Base-by-base conservation (phyloP, 2,113 vertebrate genomes). In the Thinocorus orbignyianus region DNA sequence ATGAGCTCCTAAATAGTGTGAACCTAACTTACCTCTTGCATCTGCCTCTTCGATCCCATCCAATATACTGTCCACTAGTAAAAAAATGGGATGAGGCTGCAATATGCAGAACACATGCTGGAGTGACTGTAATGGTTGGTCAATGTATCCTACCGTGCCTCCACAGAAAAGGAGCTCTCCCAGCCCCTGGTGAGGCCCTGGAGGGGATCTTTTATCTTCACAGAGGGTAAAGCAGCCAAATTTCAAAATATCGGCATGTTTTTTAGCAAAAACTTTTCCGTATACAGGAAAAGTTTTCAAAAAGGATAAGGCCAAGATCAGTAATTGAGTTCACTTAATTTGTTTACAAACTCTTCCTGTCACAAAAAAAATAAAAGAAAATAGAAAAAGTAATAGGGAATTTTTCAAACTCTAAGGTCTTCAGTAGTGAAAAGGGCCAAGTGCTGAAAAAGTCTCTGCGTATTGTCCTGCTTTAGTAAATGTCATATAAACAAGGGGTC, bases 1-100 rank as follows among this genome's bases (percentile, higher is more conserved):
- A 86, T 18, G 76, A 92, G 55, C 41, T 94, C 65, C 61, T 69
- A 72, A 93, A 62, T 7, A 95, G 64, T 33, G 76, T 41, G 82
- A 96, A 81, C 71, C 26, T 18, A 96, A 52, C 35, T 49, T 51
- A 64, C 57, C 39, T 94, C 58, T 68, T 30, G 15, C 76, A 52
- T 90, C 82, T 83, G 68, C 13, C 17, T 71, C 31, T 79, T 81
- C 48, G 24, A 10, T 8, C 39, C 60, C n/a, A 15, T 79, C 92
- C 92, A 81, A 48, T 60, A 92, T 90, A 69, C 46, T 31, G 52
- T 86, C 61, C 65, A 5, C 60, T 23, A 3, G 17, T 52, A 57
- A 90, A 39, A 65, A 86, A 90, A 64, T 3, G 31, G 37, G 58
- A 55, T 4, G 77, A 55, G 86, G 39, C 48, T 81, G 39, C 24